Evolutionary conservation across 2,888 invertebrate species (phyloP).

Genomic region (Cybosia mesomella): DNA sequence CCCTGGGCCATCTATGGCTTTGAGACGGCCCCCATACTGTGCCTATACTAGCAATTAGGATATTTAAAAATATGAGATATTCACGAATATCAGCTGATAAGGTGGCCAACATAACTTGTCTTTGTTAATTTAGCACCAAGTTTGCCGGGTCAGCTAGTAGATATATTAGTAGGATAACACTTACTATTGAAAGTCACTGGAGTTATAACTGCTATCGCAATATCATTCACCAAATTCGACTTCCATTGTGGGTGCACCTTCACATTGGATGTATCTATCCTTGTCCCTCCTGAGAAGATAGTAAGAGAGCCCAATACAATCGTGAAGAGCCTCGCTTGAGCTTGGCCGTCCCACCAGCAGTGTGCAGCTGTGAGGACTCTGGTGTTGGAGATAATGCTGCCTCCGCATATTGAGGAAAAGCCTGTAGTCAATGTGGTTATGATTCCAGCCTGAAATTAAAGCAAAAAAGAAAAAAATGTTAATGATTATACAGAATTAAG

Average conservation of each 20-base stretch:
- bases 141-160: too few species aligned
- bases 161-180: conserved; percentile 43
- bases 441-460: conserved; percentile 69
- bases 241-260: conserved; percentile 70
- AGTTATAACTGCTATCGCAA: conserved; percentile 69
- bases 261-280: conserved; percentile 64
- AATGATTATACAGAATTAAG: background rate
- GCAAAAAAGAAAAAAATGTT: background rate
- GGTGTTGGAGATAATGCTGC: conserved; percentile 70
- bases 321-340: conserved; percentile 67
- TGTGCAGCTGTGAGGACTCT: conserved; percentile 77
- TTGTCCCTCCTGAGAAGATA: conserved; percentile 75
- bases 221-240: conserved; percentile 63
- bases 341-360: conserved; percentile 78
- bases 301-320: conserved; percentile 74
- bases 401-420: conserved; percentile 75
- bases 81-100: too few species aligned
- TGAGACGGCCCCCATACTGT: too few species aligned
- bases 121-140: too few species aligned
- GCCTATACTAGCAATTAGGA: too few species aligned
- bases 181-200: conserved; percentile 66
- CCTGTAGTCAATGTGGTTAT: conserved; percentile 65
- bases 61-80: too few species aligned
- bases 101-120: too few species aligned
- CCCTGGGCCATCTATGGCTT: too few species aligned